Evolutionary conservation across 1,140 invertebrate genomes (phyloP).

Genomic region (Apis laboriosa): DNA sequence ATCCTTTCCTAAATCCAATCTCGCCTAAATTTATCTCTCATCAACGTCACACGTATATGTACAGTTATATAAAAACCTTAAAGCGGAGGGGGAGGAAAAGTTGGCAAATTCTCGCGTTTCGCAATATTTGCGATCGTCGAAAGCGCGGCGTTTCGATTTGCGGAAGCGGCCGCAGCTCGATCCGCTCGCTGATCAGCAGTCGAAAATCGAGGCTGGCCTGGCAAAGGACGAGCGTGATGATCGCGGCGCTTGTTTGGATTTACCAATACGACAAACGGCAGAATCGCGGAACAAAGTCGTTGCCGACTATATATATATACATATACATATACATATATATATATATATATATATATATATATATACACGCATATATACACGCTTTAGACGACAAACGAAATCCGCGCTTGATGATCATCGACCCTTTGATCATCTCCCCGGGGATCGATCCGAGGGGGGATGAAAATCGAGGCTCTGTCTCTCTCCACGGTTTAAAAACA

Average conservation of each 20-base stretch:
- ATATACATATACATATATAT: too few species aligned
- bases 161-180: not conserved
- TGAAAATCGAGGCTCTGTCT: not conserved
- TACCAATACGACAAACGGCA: slow-evolving; percentile 38
- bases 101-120: not conserved
- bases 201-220: slow-evolving; percentile 6
- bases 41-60: too few species aligned
- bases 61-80: not conserved
- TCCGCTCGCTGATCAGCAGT: not conserved
- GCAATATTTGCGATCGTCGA: slow-evolving; percentile 30
- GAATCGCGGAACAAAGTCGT: slow-evolving; percentile 23
- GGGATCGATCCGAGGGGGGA: too few species aligned
- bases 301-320: not conserved
- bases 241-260: slow-evolving; percentile 43
- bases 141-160: not conserved
- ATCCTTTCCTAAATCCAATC: too few species aligned
- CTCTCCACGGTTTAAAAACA: slow-evolving; percentile 24
- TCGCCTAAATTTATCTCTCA: too few species aligned
- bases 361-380: not conserved
- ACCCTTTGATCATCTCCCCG: slow-evolving; percentile 17
- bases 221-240: slow-evolving; percentile 21
- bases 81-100: too few species aligned
- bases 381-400: slow-evolving; percentile 24
- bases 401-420: not conserved
- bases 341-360: too few species aligned